Percentiles rank a stretch among this genome's conserved stretches.
Conservation (phyloP, 1,140 invertebrate genomes). For the Archivesica marissinica region DNA sequence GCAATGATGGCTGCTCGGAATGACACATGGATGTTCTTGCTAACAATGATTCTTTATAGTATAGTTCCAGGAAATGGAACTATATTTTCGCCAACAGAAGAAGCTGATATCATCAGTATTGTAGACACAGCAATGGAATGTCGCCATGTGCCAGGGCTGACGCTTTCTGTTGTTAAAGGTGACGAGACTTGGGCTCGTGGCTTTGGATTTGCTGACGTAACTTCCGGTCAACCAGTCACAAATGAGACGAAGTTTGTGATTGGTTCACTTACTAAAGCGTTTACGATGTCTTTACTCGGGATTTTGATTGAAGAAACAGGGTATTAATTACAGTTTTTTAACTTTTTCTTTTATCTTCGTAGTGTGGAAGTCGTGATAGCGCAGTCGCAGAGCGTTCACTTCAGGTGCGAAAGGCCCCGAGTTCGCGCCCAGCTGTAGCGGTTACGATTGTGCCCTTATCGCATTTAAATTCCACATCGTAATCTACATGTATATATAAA, state of each 20-base stretch:
- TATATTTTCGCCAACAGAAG: slow-evolving; percentile 25
- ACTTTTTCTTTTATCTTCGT: background rate
- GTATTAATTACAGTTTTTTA: slow-evolving; percentile 2
- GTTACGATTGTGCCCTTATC: background rate
- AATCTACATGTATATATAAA: background rate
- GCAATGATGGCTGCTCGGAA: too few species aligned
- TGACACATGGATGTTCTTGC: too few species aligned
- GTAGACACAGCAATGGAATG: slow-evolving; percentile 39
- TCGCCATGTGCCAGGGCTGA: slow-evolving; percentile 55
- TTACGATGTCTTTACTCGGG: slow-evolving; percentile 62
- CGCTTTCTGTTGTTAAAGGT: slow-evolving; percentile 66
- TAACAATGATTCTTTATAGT: too few species aligned
- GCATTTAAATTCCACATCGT: background rate
- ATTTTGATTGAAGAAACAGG: slow-evolving; percentile 41
- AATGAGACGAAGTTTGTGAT: slow-evolving; percentile 61
- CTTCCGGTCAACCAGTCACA: slow-evolving; percentile 23
- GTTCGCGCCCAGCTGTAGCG: background rate
- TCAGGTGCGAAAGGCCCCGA: background rate
- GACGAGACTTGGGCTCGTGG: slow-evolving; percentile 61
- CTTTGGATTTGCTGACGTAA: slow-evolving; percentile 56
- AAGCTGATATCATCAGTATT: background rate
- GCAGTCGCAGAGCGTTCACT: background rate
- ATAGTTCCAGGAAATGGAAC: too few species aligned
- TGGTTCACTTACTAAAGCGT: slow-evolving; percentile 65
- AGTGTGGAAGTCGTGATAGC: background rate